A percentile compares a stretch with the other conserved stretches of the same genome.
phyloP scores from a whole-genome alignment of 2,797 vertebrate species.

The Kryptolebias ocellatus region DNA sequence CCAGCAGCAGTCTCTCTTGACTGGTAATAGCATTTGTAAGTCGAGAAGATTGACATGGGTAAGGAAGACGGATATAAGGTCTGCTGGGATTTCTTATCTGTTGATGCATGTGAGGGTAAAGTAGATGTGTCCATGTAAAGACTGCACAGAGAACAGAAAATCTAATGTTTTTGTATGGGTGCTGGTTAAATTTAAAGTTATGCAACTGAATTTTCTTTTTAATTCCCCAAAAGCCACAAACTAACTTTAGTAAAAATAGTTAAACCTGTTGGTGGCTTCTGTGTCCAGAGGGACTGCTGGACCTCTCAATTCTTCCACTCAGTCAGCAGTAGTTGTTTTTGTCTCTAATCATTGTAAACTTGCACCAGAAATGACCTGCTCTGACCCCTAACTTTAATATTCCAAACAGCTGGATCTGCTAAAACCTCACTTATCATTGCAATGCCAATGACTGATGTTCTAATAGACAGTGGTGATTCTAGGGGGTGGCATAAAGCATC shows the following conservation, averaged over 20 bases:
- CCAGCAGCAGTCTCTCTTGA: slow-evolving; percentile 65
- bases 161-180: not conserved
- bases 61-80: slow-evolving; percentile 43
- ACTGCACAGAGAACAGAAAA: slow-evolving; percentile 12
- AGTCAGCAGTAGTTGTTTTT: slow-evolving; percentile 45
- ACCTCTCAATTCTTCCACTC: slow-evolving; percentile 39
- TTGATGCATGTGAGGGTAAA: slow-evolving; percentile 19
- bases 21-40: slow-evolving; percentile 68
- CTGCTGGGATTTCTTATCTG: slow-evolving; percentile 42
- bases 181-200: slow-evolving; percentile 18
- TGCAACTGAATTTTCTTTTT: not conserved
- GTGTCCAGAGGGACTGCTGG: slow-evolving; percentile 36
- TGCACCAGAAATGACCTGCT: slow-evolving; percentile 49
- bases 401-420: slow-evolving; percentile 42
- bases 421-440: slow-evolving; percentile 52
- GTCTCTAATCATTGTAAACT: slow-evolving; percentile 56
- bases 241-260: too few relatives aligned
- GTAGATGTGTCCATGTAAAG: slow-evolving; percentile 18
- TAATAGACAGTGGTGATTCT: not conserved
- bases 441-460: slow-evolving; percentile 53
- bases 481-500: too few relatives aligned
- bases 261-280: too few relatives aligned
- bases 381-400: slow-evolving; percentile 50
- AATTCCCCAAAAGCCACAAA: too few relatives aligned
- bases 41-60: slow-evolving; percentile 64